Evolutionary conservation across 2,888 invertebrate genomes (phyloP).

Genomic region (Drosophila sordidula): DNA sequence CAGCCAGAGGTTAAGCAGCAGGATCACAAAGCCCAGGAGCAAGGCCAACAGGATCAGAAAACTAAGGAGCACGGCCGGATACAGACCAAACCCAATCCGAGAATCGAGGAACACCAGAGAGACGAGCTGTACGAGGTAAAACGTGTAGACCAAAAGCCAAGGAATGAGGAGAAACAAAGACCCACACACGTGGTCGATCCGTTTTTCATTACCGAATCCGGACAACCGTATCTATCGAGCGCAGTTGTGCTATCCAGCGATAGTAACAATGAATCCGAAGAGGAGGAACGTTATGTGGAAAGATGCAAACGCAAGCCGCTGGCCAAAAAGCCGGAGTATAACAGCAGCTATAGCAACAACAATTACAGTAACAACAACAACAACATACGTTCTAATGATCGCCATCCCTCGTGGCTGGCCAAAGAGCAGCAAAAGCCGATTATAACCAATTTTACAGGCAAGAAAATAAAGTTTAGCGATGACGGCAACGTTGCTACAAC

Average conservation of each 20-base stretch:
- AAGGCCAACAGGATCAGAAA: background rate
- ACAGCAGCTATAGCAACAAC: background rate
- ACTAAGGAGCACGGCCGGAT: background rate
- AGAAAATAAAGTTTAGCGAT: slow-evolving; percentile 82
- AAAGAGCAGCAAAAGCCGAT: slow-evolving; percentile 79
- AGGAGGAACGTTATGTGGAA: slow-evolving; percentile 19
- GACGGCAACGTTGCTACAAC: slow-evolving; percentile 37
- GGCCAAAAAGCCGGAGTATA: background rate
- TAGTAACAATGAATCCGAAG: slow-evolving; percentile 43
- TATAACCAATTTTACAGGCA: slow-evolving; percentile 78
- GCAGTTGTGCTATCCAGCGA: slow-evolving; percentile 69
- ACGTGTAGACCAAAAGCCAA: background rate
- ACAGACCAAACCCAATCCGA: background rate
- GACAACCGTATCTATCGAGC: slow-evolving; percentile 82
- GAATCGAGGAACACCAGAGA: background rate
- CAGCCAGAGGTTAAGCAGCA: background rate
- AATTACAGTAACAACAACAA: background rate
- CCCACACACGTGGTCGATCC: slow-evolving; percentile 77
- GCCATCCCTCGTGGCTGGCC: slow-evolving; percentile 84
- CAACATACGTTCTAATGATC: slow-evolving; percentile 19
- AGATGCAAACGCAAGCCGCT: slow-evolving; percentile 9
- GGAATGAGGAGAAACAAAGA: slow-evolving; percentile 24
- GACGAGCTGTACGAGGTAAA: too few relatives aligned
- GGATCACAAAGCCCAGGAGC: background rate
- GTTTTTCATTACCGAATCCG: slow-evolving; percentile 83